Conservation (phyloP, 2,888 invertebrate species). For the Branchipolynoe longqiensis region DNA sequence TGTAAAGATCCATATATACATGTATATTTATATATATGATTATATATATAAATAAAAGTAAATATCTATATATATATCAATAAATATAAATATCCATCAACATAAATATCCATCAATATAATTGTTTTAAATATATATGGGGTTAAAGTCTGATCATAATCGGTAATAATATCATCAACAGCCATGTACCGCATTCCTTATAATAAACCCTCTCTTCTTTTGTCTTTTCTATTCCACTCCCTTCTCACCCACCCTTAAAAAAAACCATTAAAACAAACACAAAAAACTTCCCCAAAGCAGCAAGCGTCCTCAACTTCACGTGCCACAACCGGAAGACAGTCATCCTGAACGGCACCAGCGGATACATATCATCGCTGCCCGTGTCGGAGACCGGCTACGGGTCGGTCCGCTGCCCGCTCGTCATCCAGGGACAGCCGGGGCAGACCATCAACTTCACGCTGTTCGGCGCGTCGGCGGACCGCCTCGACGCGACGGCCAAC, state of each 20-base stretch:
- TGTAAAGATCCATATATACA: no score
- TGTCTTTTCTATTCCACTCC: background rate
- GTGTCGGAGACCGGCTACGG: constrained; percentile 38
- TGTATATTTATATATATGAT: no score
- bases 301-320: constrained; percentile 41
- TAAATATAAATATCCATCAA: background rate
- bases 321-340: constrained; percentile 50
- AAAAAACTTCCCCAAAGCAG: background rate
- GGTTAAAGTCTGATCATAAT: no score
- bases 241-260: no score
- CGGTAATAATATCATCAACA: background rate
- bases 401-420: constrained; percentile 29
- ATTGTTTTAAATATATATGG: no score
- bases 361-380: constrained; percentile 44
- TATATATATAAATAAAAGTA: background rate
- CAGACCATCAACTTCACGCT: constrained; percentile 56
- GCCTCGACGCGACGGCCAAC: constrained; percentile 1
- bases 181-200: background rate
- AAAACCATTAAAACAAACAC: no score
- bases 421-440: constrained; percentile 31
- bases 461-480: background rate
- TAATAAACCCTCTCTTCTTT: background rate
- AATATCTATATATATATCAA: background rate
- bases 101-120: no score
- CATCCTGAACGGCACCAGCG: constrained; percentile 19